Evolutionary conservation across 2,888 invertebrate genomes (phyloP), one percentile per base, ranked within the genome.

Genomic region (Epiblema foenella): DNA sequence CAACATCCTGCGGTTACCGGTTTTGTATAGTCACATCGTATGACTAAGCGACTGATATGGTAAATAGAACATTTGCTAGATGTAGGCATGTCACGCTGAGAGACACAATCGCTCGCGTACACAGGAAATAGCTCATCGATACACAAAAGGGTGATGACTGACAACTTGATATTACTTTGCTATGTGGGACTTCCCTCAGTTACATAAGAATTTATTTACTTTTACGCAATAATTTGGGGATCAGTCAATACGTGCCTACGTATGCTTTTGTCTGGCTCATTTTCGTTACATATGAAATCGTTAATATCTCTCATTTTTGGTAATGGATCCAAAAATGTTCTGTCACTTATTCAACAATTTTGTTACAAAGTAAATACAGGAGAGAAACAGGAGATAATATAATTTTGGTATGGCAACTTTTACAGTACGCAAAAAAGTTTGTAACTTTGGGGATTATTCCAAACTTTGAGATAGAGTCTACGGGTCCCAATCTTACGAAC

Each of bases 381-480:
- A 37, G 52, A n/a, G 52, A 39, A 62, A 64, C 17, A 18, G n/a
- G 11, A 54, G 54, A 39, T 64, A 64, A 64, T 64, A 33, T 64
- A 52, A 62, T 62, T 29, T 15, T 33, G n/a, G n/a, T 54, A 37
- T 20, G 37, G 5, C 64, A 37, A 39, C 64, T 64, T 39, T 54
- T 24, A 54, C 39, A 24, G 24, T 15, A 64, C 52, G 64, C 64
- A 54, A 64, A 37, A 52, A 59, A 64, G 54, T 64, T 64, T 12
- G 52, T n/a, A 64, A 64, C 64, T 64, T 54, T 39, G 54, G 39
- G 54, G 37, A 64, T 64, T 64, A 64, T 64, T n/a, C 52, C 64
- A n/a, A 64, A 54, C 39, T 64, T 54, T 54, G 52, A 54, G 64
- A 52, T 54, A 54, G 64, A 54, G 64, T 64, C 54, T 64, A 64